These are phyloP conservation scores for Anastrepha ludens DNA, from an alignment of 1,140 invertebrate genomes.

Conservation along the genomic window DNA sequence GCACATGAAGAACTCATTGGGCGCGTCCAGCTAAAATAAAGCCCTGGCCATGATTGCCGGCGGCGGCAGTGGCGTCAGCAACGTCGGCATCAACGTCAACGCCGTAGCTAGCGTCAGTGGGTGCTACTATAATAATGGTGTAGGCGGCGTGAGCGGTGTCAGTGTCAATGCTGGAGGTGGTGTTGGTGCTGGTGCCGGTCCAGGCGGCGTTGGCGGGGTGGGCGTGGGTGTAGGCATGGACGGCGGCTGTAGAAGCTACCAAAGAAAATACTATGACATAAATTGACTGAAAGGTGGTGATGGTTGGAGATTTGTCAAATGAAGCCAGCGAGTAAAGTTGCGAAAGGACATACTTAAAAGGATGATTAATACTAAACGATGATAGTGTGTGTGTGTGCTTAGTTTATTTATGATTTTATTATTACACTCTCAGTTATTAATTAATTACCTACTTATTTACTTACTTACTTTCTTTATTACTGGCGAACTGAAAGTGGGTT, in stretches of 20 bases:
- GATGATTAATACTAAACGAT: neutral
- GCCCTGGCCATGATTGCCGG: conserved; percentile 65
- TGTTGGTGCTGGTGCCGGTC: neutral
- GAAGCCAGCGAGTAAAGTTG: neutral
- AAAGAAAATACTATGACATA: conserved; percentile 73
- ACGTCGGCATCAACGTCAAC: conserved; percentile 10
- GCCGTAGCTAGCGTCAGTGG: neutral
- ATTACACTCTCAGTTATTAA: conserved; percentile 56
- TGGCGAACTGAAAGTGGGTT: neutral
- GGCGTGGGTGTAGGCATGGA: conserved; percentile 54
- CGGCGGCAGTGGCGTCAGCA: conserved; percentile 3
- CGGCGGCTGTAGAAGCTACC: conserved; percentile 71
- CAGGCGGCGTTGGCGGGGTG: neutral
- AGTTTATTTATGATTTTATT: conserved; percentile 53
- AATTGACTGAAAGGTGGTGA: conserved; percentile 60
- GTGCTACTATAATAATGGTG: conserved; percentile 14
- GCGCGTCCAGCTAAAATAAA: conserved; percentile 74
- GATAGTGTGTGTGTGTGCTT: neutral
- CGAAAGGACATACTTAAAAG: neutral
- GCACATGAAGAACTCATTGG: conserved; percentile 72
- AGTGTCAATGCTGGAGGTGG: conserved; percentile 55
- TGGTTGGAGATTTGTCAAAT: neutral
- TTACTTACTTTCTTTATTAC: conserved; percentile 55
- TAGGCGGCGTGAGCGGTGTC: neutral
- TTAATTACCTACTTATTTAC: conserved; percentile 57